phyloP scores from a whole-genome alignment of 2,888 invertebrate genomes.

The Gastrophysa polygoni region DNA sequence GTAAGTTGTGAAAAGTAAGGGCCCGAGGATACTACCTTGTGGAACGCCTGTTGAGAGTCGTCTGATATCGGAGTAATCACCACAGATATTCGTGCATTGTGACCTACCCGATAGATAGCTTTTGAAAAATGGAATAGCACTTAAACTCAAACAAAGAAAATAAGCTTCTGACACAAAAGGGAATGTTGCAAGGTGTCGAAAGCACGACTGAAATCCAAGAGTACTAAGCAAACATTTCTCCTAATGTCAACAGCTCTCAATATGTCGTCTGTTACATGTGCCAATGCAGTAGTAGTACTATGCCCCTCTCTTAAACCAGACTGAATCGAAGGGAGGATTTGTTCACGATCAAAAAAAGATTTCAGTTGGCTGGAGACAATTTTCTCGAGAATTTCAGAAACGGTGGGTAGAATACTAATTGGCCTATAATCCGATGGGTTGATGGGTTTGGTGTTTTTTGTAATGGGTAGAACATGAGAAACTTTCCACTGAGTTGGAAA shows the following conservation, averaged over 20 bases:
- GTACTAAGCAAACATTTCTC: neutral
- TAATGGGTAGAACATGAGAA: neutral
- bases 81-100: neutral
- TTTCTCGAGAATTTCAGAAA: conserved; percentile 1
- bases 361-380: neutral
- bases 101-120: neutral
- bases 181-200: neutral
- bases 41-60: neutral
- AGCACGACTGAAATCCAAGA: conserved; percentile 7
- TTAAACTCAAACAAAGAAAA: neutral
- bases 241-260: conserved; percentile 5
- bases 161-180: neutral
- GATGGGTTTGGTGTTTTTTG: neutral
- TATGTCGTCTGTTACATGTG: conserved; percentile 6
- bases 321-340: neutral
- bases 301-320: neutral
- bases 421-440: neutral
- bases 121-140: neutral
- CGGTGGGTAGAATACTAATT: neutral
- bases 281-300: neutral
- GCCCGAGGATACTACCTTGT: neutral
- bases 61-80: neutral
- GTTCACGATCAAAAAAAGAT: neutral
- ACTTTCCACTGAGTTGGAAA: neutral
- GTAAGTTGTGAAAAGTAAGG: neutral